Evolutionary conservation across 1,140 invertebrate genomes (phyloP), one percentile per base, ranked within the genome.

Genomic region (Drosophila ironensis): DNA sequence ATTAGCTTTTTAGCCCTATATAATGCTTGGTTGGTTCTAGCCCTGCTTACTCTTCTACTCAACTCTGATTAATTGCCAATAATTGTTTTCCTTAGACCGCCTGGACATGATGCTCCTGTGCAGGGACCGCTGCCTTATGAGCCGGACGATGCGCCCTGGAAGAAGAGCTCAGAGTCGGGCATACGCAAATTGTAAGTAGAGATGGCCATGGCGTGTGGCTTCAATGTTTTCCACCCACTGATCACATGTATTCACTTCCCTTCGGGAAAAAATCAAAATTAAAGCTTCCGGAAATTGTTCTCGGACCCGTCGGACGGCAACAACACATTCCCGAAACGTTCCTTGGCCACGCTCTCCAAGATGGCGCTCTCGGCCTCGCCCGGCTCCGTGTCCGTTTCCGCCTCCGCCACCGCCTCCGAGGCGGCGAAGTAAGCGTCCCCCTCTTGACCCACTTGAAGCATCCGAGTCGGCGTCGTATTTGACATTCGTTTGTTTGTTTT

Each of bases 91-190:
- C 14, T 7, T 25, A 90, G 89, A 48, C 88, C 89, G 41, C 87
- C 88, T 37, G 89, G 81, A 44, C 94, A 95, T 30, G 96, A 97
- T 81, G 93, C 95, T 22, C 95, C 97, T 16, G 98, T 99, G 1
- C 97, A 99, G 91, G 98, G 98, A 9, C 98, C 98, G 17, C 93
- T 99, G 70, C 98, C 98, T 46, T 95, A 94, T 54, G 98, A 99
- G 90, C 98, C 98, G 9, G 96, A 98, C 74, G 98, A 99, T 91
- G 98, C 98, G 63, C 94, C 96, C 0, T 97, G 95, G 95, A 97
- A 96, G 89, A 94, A 94, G 78, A 92, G 92, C 76, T 93, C 93
- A 8, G 94, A 95, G 90, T 96, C 96, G 54, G 96, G 97, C 24
- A 98, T 98, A 78, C 93, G 96, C 75, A 97, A 97, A 94, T 97